These are phyloP conservation scores for Trematomus bernacchii DNA, from an alignment of 2,797 vertebrate genomes.

Conservation along the genomic window DNA sequence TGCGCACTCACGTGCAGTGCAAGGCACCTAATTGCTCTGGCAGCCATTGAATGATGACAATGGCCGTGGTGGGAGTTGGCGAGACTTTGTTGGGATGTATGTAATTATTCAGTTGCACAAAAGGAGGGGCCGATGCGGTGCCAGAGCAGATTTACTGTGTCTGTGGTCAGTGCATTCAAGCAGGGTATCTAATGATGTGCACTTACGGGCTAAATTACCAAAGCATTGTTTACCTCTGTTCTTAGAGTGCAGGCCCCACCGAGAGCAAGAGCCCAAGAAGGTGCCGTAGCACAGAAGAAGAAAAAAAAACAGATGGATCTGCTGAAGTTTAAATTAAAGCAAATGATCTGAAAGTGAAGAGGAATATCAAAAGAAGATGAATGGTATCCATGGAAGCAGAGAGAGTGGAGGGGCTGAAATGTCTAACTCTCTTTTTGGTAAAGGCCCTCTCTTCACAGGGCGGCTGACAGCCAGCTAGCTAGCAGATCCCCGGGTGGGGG, in stretches of 20 bases:
- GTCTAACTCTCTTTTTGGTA: conserved; percentile 53
- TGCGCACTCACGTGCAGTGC: conserved; percentile 29
- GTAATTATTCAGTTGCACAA: conserved; percentile 75
- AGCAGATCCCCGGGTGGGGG: conserved; percentile 49
- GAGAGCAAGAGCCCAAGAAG: conserved; percentile 40
- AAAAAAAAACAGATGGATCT: conserved; percentile 8
- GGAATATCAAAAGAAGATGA: conserved; percentile 50
- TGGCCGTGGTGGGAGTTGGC: conserved; percentile 61
- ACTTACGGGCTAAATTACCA: conserved; percentile 74
- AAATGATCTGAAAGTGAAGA: conserved; percentile 56
- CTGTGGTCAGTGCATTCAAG: conserved; percentile 70
- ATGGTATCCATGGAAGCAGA: conserved; percentile 61
- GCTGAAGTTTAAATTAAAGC: conserved; percentile 57
- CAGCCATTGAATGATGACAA: conserved; percentile 75
- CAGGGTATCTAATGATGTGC: conserved; percentile 72
- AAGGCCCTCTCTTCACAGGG: conserved; percentile 49
- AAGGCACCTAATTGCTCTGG: conserved; percentile 72
- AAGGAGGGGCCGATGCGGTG: conserved; percentile 57
- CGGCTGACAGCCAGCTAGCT: conserved; percentile 59
- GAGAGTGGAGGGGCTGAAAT: conserved; percentile 49
- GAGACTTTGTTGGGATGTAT: conserved; percentile 66
- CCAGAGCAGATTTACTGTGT: conserved; percentile 75
- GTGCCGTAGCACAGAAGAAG: not conserved
- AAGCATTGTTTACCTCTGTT: conserved; percentile 75
- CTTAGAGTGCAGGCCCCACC: conserved; percentile 33